A percentile compares a stretch with the other conserved stretches of the same genome.
phyloP scores from a whole-genome alignment of 2,113 vertebrate genomes.

The Rynchops niger region DNA sequence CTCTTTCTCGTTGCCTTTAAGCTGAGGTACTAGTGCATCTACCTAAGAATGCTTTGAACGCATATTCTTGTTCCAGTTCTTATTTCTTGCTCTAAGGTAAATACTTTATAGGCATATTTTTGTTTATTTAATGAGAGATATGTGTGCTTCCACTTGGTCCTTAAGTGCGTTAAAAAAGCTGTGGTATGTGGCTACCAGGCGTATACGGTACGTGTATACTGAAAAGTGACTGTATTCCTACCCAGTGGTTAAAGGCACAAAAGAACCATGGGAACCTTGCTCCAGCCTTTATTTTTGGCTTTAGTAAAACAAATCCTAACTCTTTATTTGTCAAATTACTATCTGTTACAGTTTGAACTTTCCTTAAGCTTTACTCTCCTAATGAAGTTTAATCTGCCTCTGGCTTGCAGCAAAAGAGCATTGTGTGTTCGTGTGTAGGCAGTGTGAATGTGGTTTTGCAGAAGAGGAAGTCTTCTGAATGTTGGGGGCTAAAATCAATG shows the following conservation, averaged over 20 bases:
- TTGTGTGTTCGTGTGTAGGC: constrained; percentile 30
- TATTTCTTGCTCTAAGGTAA: constrained; percentile 9
- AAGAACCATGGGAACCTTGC: not conserved
- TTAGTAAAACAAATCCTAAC: constrained; percentile 14
- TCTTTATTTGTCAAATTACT: constrained; percentile 51
- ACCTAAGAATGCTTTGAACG: not conserved
- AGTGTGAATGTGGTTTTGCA: constrained; percentile 48
- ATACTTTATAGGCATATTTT: not conserved
- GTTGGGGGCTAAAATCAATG: constrained; percentile 58
- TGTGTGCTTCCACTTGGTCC: not conserved
- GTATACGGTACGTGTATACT: not conserved
- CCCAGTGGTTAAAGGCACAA: not conserved
- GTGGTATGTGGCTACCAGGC: not conserved
- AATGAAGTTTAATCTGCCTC: constrained; percentile 54
- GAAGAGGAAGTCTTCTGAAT: constrained; percentile 59
- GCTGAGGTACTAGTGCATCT: not conserved
- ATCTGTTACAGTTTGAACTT: constrained; percentile 58
- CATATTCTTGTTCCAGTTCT: not conserved
- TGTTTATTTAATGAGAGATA: not conserved
- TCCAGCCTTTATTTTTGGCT: constrained; percentile 7
- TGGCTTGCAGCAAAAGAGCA: constrained; percentile 53
- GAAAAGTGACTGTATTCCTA: not conserved
- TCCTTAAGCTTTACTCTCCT: constrained; percentile 26
- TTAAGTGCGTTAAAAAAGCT: not conserved
- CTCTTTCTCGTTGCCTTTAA: not conserved